A percentile compares a stretch with the other conserved stretches of the same genome.
phyloP scores from a whole-genome alignment of 2,888 invertebrate species.

The Thymelicus sylvestris region DNA sequence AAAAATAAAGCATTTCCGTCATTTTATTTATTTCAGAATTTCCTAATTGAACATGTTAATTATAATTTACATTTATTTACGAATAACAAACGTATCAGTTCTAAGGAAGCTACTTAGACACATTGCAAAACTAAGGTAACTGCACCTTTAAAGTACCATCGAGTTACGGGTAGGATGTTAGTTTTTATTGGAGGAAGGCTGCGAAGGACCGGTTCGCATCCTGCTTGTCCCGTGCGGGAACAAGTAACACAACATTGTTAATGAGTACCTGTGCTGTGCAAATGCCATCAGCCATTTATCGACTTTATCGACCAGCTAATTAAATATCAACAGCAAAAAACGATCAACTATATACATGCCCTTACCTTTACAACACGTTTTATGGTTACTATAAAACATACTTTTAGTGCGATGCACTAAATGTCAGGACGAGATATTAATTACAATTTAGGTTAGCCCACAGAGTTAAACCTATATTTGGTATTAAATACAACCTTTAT shows the following conservation, averaged over 20 bases:
- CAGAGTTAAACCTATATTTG: no score
- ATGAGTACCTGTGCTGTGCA: conserved; percentile 45
- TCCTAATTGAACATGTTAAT: no score
- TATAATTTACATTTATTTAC: no score
- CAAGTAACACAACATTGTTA: conserved; percentile 63
- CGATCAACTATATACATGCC: conserved; percentile 5
- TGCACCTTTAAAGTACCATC: conserved; percentile 40
- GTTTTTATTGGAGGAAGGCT: conserved; percentile 59
- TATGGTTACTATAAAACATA: neutral
- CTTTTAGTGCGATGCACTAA: conserved; percentile 5
- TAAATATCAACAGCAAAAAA: conserved; percentile 41
- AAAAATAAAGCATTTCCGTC: no score
- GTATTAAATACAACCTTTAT: no score
- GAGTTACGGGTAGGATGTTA: conserved; percentile 35
- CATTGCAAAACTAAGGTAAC: conserved; percentile 32
- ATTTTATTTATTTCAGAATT: no score
- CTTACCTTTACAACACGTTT: conserved; percentile 8
- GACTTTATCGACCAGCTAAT: conserved; percentile 45
- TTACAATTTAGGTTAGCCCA: no score
- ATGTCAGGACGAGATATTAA: neutral
- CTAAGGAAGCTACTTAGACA: neutral
- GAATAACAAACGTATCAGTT: neutral
- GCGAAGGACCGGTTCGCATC: conserved; percentile 67
- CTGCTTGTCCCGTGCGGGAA: conserved; percentile 65
- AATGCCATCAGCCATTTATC: conserved; percentile 51